Percentiles rank a stretch among this genome's conserved stretches.
These are phyloP conservation scores for Rhinopithecus roxellana DNA, from an alignment of 2,113 vertebrate species.

Conservation along the genomic window DNA sequence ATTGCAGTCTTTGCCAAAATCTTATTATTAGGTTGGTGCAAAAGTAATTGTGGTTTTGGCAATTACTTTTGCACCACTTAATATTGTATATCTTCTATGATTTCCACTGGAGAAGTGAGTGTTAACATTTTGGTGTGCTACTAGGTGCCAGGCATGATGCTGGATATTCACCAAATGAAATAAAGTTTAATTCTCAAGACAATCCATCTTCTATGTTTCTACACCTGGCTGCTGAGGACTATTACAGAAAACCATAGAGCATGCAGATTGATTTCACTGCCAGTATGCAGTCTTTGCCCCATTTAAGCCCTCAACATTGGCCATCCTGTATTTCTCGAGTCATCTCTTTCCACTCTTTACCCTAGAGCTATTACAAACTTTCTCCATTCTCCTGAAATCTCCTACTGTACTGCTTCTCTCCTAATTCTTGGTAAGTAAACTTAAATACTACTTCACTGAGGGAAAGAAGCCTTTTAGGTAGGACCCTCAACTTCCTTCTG, in stretches of 20 bases:
- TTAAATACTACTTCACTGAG: neutral
- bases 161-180: neutral
- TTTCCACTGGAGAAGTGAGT: neutral
- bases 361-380: neutral
- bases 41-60: too few relatives aligned
- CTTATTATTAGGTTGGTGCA: too few relatives aligned
- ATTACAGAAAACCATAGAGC: neutral
- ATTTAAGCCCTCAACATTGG: neutral
- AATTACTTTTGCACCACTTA: too few relatives aligned
- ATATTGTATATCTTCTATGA: neutral
- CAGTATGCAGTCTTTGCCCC: neutral
- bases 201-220: neutral
- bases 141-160: neutral
- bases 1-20: too few relatives aligned
- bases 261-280: fast-evolving
- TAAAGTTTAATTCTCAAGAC: neutral
- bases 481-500: neutral
- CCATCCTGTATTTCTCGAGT: neutral
- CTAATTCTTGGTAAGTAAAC: neutral
- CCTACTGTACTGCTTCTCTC: neutral
- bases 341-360: neutral
- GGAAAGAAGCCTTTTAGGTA: neutral
- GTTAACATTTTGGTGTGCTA: neutral
- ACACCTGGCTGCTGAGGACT: neutral
- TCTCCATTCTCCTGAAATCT: neutral